Percentiles rank a stretch among this genome's conserved stretches.
Evolutionary conservation across 2,797 vertebrate genomes (phyloP).

Genomic region (Pipistrellus nathusii): DNA sequence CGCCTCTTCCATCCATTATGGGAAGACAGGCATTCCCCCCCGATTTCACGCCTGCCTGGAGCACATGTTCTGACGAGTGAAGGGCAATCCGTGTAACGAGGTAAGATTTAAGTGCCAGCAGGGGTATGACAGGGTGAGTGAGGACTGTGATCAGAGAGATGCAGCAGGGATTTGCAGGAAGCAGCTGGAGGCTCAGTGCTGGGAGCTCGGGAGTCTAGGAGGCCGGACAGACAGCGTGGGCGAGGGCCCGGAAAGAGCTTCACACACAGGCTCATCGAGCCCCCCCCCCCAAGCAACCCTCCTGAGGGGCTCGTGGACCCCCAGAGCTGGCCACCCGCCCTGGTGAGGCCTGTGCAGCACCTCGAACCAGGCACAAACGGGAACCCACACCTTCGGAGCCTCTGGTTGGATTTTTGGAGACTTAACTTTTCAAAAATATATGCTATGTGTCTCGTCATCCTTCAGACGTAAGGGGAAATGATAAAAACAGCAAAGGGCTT

Average conservation of each 20-base stretch:
- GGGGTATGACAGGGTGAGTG: neutral
- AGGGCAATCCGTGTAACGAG: constrained; percentile 33
- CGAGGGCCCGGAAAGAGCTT: neutral
- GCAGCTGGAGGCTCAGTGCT: neutral
- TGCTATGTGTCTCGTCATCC: neutral
- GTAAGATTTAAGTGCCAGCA: constrained; percentile 57
- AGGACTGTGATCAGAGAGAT: neutral
- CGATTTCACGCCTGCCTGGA: constrained; percentile 65
- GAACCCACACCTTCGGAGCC: neutral
- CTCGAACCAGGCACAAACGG: neutral
- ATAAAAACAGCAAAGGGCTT: neutral
- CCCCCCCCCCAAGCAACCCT: neutral
- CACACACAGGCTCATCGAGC: neutral
- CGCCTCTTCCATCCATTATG: neutral
- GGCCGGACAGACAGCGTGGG: neutral
- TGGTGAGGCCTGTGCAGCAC: neutral
- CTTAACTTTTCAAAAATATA: neutral
- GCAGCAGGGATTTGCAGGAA: neutral
- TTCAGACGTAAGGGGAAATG: neutral
- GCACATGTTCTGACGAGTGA: constrained; percentile 49
- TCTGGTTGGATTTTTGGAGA: neutral
- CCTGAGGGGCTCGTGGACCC: neutral
- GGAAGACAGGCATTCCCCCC: constrained; percentile 46
- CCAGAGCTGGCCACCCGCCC: neutral
- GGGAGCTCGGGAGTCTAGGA: neutral